Evolutionary conservation across 2,797 vertebrate genomes (phyloP).

Genomic region (Mormyrops boulengeri): DNA sequence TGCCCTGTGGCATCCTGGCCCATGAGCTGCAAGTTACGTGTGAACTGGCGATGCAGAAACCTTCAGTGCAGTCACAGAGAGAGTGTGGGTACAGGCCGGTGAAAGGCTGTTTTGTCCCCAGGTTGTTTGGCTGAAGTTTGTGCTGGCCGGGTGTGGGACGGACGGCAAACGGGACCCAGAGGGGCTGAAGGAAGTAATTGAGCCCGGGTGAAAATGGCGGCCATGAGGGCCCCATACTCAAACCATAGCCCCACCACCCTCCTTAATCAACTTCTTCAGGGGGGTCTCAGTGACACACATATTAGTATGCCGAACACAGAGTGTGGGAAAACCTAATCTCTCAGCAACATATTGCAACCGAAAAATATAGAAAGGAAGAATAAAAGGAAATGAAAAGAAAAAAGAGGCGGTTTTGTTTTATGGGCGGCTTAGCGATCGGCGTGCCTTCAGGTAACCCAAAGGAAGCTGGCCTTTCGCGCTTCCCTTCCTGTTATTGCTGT

Average conservation of each 20-base stretch:
- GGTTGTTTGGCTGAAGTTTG: not conserved
- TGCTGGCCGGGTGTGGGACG: not conserved
- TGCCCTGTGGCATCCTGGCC: not conserved
- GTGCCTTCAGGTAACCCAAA: not conserved
- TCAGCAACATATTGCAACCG: not conserved
- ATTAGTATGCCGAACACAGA: not conserved
- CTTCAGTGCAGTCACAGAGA: not conserved
- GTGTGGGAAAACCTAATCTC: constrained; percentile 3
- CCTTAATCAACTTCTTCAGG: not conserved
- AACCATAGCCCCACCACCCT: not conserved
- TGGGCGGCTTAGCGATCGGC: not conserved
- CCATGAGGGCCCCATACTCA: not conserved
- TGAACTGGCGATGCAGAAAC: not conserved
- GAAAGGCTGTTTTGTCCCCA: not conserved
- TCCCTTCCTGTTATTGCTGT: not conserved
- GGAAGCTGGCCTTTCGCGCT: not conserved
- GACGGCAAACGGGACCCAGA: not conserved
- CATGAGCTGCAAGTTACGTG: not conserved
- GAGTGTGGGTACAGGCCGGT: not conserved
- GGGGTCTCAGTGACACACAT: not conserved
- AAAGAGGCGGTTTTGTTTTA: no score
- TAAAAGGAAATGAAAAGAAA: constrained; percentile 1
- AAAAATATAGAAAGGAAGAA: not conserved
- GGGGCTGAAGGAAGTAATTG: not conserved
- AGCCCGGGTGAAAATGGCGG: not conserved